These are phyloP conservation scores for Apaloderma vittatum DNA, from an alignment of 2,113 vertebrate species.

Conservation along the genomic window DNA sequence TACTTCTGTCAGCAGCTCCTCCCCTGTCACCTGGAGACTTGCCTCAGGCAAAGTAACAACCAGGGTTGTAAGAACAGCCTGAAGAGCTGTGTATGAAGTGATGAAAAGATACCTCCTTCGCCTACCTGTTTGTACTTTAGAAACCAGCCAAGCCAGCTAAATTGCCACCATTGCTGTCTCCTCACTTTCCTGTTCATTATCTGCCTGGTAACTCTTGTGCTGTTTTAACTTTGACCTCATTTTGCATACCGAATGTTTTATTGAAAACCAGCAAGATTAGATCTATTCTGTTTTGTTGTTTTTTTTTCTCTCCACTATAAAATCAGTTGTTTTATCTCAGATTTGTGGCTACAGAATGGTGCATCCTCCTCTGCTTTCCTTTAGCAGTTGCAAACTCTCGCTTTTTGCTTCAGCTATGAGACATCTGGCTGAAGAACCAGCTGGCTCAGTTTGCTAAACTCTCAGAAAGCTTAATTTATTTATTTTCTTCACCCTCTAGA, in stretches of 20 bases:
- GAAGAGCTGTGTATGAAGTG: not conserved
- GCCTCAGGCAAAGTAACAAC: not conserved
- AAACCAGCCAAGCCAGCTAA: not conserved
- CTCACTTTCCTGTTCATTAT: not conserved
- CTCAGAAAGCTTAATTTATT: not conserved
- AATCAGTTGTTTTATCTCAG: not conserved
- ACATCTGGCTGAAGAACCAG: not conserved
- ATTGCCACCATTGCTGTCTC: not conserved
- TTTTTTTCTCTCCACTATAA: rapidly evolving
- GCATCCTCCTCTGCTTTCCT: not conserved
- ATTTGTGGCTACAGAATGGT: not conserved
- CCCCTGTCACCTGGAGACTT: not conserved
- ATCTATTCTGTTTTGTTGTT: not conserved
- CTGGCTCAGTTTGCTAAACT: not conserved
- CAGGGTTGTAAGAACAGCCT: not conserved
- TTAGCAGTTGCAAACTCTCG: not conserved
- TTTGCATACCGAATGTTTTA: not conserved
- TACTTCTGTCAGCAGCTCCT: not conserved
- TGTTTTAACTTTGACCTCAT: not conserved
- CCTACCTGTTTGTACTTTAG: not conserved
- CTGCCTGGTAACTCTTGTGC: not conserved
- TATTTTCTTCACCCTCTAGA: not conserved
- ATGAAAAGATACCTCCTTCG: not conserved
- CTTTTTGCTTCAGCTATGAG: not conserved
- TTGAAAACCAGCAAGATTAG: not conserved